Conservation (phyloP, 1,140 invertebrate genomes). For the Drosophila dunni region DNA sequence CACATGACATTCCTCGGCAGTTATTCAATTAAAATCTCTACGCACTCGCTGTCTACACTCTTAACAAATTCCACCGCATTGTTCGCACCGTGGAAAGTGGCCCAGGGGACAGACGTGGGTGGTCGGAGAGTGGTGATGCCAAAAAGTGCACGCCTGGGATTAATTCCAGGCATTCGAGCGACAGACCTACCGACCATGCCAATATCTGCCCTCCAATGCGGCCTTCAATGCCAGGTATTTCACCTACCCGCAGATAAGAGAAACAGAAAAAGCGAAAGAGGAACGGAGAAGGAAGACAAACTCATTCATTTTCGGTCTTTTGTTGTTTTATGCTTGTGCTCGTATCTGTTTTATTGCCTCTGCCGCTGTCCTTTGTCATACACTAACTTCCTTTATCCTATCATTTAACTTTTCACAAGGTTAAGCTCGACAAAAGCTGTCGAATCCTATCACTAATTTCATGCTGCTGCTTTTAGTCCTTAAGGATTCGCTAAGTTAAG, state of each 20-base stretch:
- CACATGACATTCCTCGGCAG: slow-evolving; percentile 61
- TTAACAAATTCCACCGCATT: slow-evolving; percentile 26
- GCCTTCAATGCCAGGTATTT: slow-evolving; percentile 21
- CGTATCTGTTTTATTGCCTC: slow-evolving; percentile 64
- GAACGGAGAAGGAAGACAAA: slow-evolving; percentile 14
- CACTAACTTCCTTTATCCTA: slow-evolving; percentile 14
- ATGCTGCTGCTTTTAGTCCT: not conserved
- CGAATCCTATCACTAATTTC: not conserved
- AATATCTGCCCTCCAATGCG: slow-evolving; percentile 7
- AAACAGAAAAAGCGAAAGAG: slow-evolving; percentile 6
- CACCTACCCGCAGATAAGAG: slow-evolving; percentile 17
- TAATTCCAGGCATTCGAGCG: slow-evolving; percentile 53
- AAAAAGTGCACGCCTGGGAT: slow-evolving; percentile 72
- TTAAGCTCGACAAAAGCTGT: not conserved
- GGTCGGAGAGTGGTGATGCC: slow-evolving; percentile 3
- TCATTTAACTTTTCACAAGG: not conserved
- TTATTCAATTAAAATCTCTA: slow-evolving; percentile 75
- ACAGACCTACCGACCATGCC: not conserved
- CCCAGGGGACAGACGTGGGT: slow-evolving; percentile 19
- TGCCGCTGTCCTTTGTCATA: slow-evolving; percentile 54
- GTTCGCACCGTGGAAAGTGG: slow-evolving; percentile 20
- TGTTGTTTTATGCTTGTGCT: slow-evolving; percentile 60
- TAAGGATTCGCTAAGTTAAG: not conserved
- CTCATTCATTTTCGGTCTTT: slow-evolving; percentile 70
- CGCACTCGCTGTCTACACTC: slow-evolving; percentile 19